Evolutionary conservation across 1,140 invertebrate genomes (phyloP).

Genomic region (Conopomorpha cramerella): DNA sequence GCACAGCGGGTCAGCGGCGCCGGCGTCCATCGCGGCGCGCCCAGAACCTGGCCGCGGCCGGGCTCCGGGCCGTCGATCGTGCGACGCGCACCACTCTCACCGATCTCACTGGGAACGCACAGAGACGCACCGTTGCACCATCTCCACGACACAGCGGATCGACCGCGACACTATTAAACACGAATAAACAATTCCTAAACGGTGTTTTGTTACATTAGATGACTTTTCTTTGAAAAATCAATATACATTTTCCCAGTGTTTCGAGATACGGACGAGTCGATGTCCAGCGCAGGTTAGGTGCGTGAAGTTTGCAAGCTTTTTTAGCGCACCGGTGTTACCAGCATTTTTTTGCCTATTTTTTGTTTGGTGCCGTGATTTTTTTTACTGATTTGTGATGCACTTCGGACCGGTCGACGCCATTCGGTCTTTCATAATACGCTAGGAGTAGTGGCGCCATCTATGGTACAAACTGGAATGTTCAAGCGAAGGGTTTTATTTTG

Average conservation of each 20-base stretch:
- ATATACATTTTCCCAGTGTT: constrained; percentile 63
- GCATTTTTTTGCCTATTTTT: constrained; percentile 62
- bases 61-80: constrained; percentile 48
- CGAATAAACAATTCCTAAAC: constrained; percentile 58
- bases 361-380: constrained; percentile 58
- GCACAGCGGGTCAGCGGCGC: constrained; percentile 47
- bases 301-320: constrained; percentile 64
- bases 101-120: constrained; percentile 52
- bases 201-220: constrained; percentile 61
- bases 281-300: constrained; percentile 63
- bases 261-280: constrained; percentile 59
- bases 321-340: constrained; percentile 63
- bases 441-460: constrained; percentile 26
- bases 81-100: constrained; percentile 53
- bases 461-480: too few relatives aligned
- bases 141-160: constrained; percentile 51
- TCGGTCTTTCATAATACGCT: constrained; percentile 43
- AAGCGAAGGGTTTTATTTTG: too few relatives aligned
- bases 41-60: constrained; percentile 46
- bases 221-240: constrained; percentile 64
- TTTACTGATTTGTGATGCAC: constrained; percentile 47
- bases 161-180: constrained; percentile 45
- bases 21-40: constrained; percentile 48
- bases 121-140: constrained; percentile 49
- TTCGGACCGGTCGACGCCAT: constrained; percentile 30